These are phyloP conservation scores for Alosa alosa DNA, from an alignment of 2,113 vertebrate genomes.

Conservation along the genomic window DNA sequence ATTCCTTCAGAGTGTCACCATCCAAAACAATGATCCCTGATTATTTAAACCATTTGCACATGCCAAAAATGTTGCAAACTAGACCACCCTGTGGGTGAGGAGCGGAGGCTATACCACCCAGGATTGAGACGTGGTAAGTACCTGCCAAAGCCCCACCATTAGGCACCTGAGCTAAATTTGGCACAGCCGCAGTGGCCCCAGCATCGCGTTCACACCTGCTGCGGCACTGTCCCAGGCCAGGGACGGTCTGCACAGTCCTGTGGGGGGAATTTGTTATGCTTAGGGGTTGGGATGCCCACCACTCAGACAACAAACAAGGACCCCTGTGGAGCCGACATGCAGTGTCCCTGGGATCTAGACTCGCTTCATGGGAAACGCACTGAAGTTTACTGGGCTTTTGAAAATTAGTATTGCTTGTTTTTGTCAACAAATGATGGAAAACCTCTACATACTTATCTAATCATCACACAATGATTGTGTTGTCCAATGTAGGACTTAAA, in stretches of 20 bases:
- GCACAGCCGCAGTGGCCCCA: slow-evolving; percentile 9
- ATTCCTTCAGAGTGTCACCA: slow-evolving; percentile 10
- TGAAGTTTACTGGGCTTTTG: not conserved
- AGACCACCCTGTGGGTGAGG: slow-evolving; percentile 18
- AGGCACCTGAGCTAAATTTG: slow-evolving; percentile 17
- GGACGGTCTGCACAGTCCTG: not conserved
- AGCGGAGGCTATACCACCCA: slow-evolving; percentile 19
- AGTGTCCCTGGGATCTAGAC: not conserved
- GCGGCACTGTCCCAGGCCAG: not conserved
- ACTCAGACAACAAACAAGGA: not conserved
- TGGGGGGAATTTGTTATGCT: not conserved
- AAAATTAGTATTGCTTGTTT: not conserved
- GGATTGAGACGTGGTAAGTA: slow-evolving; percentile 9
- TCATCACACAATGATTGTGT: not conserved
- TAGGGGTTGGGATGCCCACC: slow-evolving; percentile 1
- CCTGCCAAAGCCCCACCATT: slow-evolving; percentile 13
- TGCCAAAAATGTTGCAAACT: slow-evolving; percentile 11
- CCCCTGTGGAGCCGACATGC: not conserved
- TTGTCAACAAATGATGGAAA: not conserved
- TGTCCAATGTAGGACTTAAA: not conserved
- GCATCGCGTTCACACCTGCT: slow-evolving; percentile 20
- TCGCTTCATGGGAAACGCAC: not conserved
- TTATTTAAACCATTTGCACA: slow-evolving; percentile 26
- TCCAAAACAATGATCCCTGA: slow-evolving; percentile 18
- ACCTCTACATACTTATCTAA: not conserved